Evolutionary conservation across 2,888 invertebrate genomes (phyloP).

Genomic region (Aporophyla lueneburgensis): DNA sequence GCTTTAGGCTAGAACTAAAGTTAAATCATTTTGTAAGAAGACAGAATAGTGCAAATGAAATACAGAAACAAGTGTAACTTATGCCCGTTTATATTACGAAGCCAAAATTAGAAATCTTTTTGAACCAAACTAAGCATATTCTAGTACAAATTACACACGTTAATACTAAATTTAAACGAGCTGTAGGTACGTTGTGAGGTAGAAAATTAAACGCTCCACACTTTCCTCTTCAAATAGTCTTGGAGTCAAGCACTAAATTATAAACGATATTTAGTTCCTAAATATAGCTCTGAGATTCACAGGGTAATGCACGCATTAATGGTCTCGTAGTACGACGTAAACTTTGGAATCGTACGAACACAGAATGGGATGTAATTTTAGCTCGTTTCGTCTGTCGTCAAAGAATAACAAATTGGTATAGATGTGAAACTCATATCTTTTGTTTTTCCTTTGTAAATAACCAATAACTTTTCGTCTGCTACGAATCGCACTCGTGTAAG

Average conservation of each 20-base stretch:
- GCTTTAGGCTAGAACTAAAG: no score
- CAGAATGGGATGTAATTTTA: conserved; percentile 45
- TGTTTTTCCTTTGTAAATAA: not conserved
- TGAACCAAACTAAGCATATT: conserved; percentile 15
- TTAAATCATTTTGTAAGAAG: no score
- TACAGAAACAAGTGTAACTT: not conserved
- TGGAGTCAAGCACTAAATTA: conserved; percentile 26
- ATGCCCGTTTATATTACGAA: not conserved
- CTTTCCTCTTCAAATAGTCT: conserved; percentile 43
- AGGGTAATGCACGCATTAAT: conserved; percentile 44
- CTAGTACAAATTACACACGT: conserved; percentile 24
- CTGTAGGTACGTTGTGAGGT: not conserved
- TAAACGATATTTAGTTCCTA: conserved; percentile 31
- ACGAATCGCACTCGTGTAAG: not conserved
- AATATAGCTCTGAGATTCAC: conserved; percentile 28
- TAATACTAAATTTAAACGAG: conserved; percentile 18
- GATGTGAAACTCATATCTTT: not conserved
- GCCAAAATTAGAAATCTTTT: conserved; percentile 1
- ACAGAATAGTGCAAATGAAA: no score
- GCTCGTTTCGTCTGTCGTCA: conserved; percentile 37
- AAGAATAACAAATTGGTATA: not conserved
- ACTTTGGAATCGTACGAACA: conserved; percentile 20
- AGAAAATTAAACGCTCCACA: conserved; percentile 33
- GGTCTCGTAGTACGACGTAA: conserved; percentile 12
- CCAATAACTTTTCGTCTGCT: not conserved